Percentiles rank a stretch among this genome's conserved stretches.
Conservation (phyloP, 2,113 vertebrate species). For the Engystomops pustulosus region DNA sequence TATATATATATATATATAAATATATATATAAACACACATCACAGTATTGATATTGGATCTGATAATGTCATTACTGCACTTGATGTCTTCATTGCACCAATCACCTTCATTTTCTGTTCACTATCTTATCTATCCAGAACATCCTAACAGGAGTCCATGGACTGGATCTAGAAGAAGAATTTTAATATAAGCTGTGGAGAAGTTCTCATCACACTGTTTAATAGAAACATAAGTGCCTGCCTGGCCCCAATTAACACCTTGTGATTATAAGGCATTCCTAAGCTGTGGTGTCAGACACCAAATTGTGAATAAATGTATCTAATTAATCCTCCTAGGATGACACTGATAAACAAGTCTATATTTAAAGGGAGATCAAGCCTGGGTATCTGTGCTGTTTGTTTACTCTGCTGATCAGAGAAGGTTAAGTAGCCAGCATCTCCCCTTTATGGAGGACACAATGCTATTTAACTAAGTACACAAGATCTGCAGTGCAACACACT, state of each 20-base stretch:
- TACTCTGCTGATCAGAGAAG: constrained; percentile 67
- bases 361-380: constrained; percentile 79
- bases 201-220: constrained; percentile 84
- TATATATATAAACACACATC: neutral
- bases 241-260: constrained; percentile 99
- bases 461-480: constrained; percentile 58
- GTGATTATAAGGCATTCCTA: constrained; percentile 91
- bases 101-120: neutral
- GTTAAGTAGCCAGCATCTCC: constrained; percentile 64
- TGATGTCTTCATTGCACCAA: too few species aligned
- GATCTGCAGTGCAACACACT: neutral
- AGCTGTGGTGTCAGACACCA: constrained; percentile 81
- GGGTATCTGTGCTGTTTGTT: constrained; percentile 68
- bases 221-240: constrained; percentile 91
- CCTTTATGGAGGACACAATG: constrained; percentile 33
- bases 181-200: constrained; percentile 61
- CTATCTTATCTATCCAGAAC: too few species aligned
- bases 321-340: constrained; percentile 87
- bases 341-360: constrained; percentile 80
- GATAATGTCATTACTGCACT: neutral
- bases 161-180: neutral
- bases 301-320: constrained; percentile 81
- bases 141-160: neutral
- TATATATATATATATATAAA: too few species aligned
- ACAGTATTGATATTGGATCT: neutral